A percentile compares a stretch with the other conserved stretches of the same genome.
These are phyloP conservation scores for Theropithecus gelada DNA, from an alignment of 2,113 vertebrate genomes.

Conservation along the genomic window DNA sequence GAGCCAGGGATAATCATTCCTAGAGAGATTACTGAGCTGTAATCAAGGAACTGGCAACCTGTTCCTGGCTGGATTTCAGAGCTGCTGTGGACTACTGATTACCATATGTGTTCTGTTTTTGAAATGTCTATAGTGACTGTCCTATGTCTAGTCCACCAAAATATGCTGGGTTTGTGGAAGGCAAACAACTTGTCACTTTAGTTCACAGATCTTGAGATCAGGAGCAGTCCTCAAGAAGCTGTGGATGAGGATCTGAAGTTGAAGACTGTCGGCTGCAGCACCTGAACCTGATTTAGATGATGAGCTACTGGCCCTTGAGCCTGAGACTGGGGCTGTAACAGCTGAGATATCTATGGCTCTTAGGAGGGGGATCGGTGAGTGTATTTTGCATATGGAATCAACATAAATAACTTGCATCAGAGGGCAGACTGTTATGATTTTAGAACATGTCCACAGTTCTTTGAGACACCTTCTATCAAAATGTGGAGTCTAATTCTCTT, in stretches of 20 bases:
- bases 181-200: background rate
- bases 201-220: background rate
- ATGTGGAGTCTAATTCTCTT: constrained; percentile 1
- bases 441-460: constrained; percentile 19
- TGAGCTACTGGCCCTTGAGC: background rate
- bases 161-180: background rate
- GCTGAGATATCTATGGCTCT: background rate
- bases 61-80: background rate
- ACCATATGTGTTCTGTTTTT: background rate
- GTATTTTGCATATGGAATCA: constrained; percentile 28
- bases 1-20: background rate
- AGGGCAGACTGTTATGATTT: background rate
- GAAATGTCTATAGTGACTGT: background rate
- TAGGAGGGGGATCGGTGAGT: background rate
- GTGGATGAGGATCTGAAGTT: background rate
- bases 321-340: background rate
- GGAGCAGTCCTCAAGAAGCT: background rate
- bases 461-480: constrained; percentile 29
- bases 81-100: background rate
- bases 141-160: background rate
- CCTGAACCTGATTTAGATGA: background rate
- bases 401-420: background rate
- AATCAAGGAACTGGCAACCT: background rate
- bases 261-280: background rate
- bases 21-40: background rate